Percentiles rank a stretch among this genome's conserved stretches.
Evolutionary conservation across 2,888 invertebrate genomes (phyloP).

Genomic region (Agrypnus murinus): DNA sequence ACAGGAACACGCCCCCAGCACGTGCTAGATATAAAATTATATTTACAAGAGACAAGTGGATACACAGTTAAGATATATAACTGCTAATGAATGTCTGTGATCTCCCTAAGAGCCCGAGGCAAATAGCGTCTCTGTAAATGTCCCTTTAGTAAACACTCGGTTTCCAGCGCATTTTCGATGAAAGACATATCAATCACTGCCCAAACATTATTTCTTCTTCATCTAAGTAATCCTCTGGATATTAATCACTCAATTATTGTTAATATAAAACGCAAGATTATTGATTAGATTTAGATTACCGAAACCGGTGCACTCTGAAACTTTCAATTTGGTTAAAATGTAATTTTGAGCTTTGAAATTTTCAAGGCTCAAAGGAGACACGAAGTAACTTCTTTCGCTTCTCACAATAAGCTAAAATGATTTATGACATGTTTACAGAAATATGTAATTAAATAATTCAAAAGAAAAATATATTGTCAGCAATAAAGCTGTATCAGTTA

Average conservation of each 20-base stretch:
- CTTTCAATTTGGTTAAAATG: no score
- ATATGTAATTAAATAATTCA: slow-evolving; percentile 16
- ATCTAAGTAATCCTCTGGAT: slow-evolving; percentile 45
- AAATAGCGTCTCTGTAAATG: slow-evolving; percentile 47
- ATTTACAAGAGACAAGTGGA: slow-evolving; percentile 54
- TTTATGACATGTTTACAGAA: not conserved
- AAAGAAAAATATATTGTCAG: not conserved
- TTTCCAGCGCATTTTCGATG: slow-evolving; percentile 42
- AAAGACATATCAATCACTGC: slow-evolving; percentile 54
- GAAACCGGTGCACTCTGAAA: no score
- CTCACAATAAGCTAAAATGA: not conserved
- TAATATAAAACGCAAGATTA: slow-evolving; percentile 35
- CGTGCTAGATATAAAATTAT: slow-evolving; percentile 48
- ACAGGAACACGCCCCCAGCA: slow-evolving; percentile 8
- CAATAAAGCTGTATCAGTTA: slow-evolving; percentile 12
- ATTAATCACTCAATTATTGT: slow-evolving; percentile 46
- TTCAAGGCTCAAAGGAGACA: no score
- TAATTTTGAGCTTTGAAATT: no score
- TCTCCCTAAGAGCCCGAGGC: slow-evolving; percentile 51
- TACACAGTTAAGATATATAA: slow-evolving; percentile 56
- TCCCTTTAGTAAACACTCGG: slow-evolving; percentile 51
- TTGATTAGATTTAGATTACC: no score
- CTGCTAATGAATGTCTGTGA: slow-evolving; percentile 53
- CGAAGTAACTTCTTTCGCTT: no score
- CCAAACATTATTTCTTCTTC: slow-evolving; percentile 52